Evolutionary conservation across 2,888 invertebrate genomes (phyloP), one percentile per base, ranked within the genome.

Genomic region (Caenorhabditis virilis): DNA sequence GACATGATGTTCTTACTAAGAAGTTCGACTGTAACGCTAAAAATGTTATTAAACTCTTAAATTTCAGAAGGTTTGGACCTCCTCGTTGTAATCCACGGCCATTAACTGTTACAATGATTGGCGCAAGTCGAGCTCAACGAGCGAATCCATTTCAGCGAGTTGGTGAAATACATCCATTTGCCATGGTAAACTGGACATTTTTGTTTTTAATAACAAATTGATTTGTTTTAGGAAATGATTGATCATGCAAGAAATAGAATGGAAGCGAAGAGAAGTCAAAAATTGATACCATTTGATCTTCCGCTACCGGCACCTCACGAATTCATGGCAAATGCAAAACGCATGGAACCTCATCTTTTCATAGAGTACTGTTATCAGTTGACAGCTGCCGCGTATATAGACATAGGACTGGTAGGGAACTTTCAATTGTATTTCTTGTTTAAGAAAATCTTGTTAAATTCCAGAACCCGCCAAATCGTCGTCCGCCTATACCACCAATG

Each of bases 361-460:
- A 35, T 64, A n/a, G 64, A 64, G 45, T 64, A 64, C 30, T 64
- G 64, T 25, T 64, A 64, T 51, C 58, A 64, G 26, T 22, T 64
- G 33, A 64, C 64, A 2, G 64, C 64, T 13, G 64, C 58, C 22
- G 64, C 58, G n/a, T 64, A 64, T 45, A 23, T 54, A 2, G 64
- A 64, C 35, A 48, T 47, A 26, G 64, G 64, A 6, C 36, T 64
- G 38, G 49, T 49, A 39, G 25, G 6, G 23, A 16, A 20, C n/a
- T n/a, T n/a, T n/a, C n/a, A n/a, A n/a, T n/a, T n/a, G n/a, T n/a
- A n/a, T 22, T 6, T 22, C 9, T 30, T 18, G 22, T 11, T 16
- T 6, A 46, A 16, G 4, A 49, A n/a, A 26, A 3, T 18, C 23
- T 2, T 18, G 2, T 35, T 16, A 13, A 27, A 36, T 22, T 49